phyloP scores from a whole-genome alignment of 2,113 vertebrate species.

The Phyllopteryx taeniolatus region DNA sequence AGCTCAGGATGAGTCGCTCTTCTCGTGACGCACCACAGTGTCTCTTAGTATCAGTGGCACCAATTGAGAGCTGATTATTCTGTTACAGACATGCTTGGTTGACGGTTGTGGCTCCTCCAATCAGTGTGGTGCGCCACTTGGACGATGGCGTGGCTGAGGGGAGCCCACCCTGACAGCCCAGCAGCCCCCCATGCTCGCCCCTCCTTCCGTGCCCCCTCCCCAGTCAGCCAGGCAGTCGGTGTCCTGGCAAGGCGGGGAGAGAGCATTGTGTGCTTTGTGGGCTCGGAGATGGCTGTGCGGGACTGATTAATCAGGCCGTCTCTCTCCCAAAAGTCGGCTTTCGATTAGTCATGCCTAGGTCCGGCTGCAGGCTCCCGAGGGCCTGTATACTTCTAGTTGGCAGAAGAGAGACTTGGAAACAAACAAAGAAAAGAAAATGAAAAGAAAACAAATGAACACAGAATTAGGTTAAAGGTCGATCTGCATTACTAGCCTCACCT shows the following conservation, averaged over 20 bases:
- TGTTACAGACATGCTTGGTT: constrained; percentile 3
- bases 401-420: constrained; percentile 74
- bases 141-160: constrained; percentile 48
- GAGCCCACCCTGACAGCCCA: constrained; percentile 59
- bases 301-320: constrained; percentile 69
- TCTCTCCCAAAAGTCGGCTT: constrained; percentile 69
- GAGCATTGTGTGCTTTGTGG: constrained; percentile 69
- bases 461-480: constrained; percentile 68
- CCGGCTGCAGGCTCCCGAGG: constrained; percentile 72
- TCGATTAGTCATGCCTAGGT: constrained; percentile 75
- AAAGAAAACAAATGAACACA: constrained; percentile 73
- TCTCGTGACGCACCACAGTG: constrained; percentile 42
- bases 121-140: constrained; percentile 43
- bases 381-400: constrained; percentile 73
- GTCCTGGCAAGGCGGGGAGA: constrained; percentile 71
- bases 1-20: constrained; percentile 43
- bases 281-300: constrained; percentile 58
- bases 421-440: constrained; percentile 62
- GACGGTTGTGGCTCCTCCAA: constrained; percentile 2
- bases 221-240: constrained; percentile 70
- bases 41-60: constrained; percentile 10
- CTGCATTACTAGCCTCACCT: constrained; percentile 36
- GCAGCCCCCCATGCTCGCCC: constrained; percentile 57
- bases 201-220: constrained; percentile 43
- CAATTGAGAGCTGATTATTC: constrained; percentile 6